Percentiles rank a stretch among this genome's conserved stretches.
Conservation (phyloP, 92 coral and sea anemone species). For the Epizoanthus stellaris region DNA sequence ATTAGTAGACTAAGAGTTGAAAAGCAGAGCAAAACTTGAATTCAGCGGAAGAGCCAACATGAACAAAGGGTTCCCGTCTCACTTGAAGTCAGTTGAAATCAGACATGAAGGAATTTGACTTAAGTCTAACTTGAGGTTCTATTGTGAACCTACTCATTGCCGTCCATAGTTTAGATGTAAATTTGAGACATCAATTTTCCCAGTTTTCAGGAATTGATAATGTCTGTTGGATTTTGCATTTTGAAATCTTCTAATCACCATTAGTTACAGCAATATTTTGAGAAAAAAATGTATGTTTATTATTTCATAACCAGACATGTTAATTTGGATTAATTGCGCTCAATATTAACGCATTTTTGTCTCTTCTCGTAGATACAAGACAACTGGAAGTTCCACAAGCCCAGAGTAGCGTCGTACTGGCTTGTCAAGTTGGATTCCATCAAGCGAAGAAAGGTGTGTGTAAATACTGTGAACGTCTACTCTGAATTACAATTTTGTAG, state of each 20-base stretch:
- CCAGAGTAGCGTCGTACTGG: constrained; percentile 98
- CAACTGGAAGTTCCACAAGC: constrained; percentile 98
- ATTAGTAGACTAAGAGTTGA: too few relatives aligned
- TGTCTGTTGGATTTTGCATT: background rate
- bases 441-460: constrained; percentile 85
- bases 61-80: too few relatives aligned
- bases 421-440: constrained; percentile 94
- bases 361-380: constrained; percentile 72
- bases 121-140: too few relatives aligned
- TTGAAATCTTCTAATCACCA: background rate
- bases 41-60: too few relatives aligned
- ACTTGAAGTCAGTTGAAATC: too few relatives aligned
- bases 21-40: too few relatives aligned
- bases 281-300: too few relatives aligned
- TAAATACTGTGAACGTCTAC: background rate
- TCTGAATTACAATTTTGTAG: background rate
- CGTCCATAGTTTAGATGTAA: too few relatives aligned
- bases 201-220: background rate
- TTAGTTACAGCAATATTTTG: background rate
- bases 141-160: too few relatives aligned
- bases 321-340: too few relatives aligned
- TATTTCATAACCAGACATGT: too few relatives aligned
- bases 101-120: too few relatives aligned
- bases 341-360: background rate
- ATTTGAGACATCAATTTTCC: background rate